A percentile compares a stretch with the other conserved stretches of the same genome.
phyloP scores from a whole-genome alignment of 23 tunicate genomes.

The Ascidia mentula region DNA sequence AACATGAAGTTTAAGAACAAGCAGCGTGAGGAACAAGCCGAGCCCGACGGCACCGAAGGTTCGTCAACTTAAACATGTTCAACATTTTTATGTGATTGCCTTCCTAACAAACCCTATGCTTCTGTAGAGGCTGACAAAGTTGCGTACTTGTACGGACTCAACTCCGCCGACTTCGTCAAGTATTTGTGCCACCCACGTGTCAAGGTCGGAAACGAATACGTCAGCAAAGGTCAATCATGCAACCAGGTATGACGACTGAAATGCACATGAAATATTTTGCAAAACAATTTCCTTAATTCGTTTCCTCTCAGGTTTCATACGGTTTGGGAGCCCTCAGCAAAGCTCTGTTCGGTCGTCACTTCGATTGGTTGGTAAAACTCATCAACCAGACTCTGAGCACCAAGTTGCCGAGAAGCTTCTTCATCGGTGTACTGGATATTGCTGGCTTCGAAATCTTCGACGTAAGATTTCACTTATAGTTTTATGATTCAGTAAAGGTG shows the following conservation, averaged over 20 bases:
- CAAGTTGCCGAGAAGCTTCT: conserved; percentile 95
- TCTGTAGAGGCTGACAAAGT: background rate
- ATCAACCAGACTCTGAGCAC: conserved; percentile 91
- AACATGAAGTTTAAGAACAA: conserved; percentile 96
- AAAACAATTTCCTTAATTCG: no score
- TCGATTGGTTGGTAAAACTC: conserved; percentile 91
- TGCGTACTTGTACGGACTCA: conserved; percentile 82
- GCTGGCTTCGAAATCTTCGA: conserved; percentile 99
- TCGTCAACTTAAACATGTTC: background rate
- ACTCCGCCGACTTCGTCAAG: conserved; percentile 94
- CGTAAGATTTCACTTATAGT: no score
- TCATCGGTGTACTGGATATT: conserved; percentile 99
- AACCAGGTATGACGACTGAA: no score
- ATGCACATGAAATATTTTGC: no score
- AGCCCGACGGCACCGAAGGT: conserved; percentile 97
- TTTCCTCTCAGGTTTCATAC: conserved; percentile 43
- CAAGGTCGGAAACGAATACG: conserved; percentile 98
- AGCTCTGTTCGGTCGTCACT: conserved; percentile 79
- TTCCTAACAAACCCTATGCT: conserved; percentile 80
- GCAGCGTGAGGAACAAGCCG: conserved; percentile 96
- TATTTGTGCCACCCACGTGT: conserved; percentile 91
- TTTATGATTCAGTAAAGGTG: no score
- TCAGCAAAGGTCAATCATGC: conserved; percentile 96
- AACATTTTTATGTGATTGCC: no score
- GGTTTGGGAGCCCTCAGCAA: conserved; percentile 86